phyloP scores from a whole-genome alignment of 2,797 vertebrate genomes.

The Muraenolepis orangiensis region DNA sequence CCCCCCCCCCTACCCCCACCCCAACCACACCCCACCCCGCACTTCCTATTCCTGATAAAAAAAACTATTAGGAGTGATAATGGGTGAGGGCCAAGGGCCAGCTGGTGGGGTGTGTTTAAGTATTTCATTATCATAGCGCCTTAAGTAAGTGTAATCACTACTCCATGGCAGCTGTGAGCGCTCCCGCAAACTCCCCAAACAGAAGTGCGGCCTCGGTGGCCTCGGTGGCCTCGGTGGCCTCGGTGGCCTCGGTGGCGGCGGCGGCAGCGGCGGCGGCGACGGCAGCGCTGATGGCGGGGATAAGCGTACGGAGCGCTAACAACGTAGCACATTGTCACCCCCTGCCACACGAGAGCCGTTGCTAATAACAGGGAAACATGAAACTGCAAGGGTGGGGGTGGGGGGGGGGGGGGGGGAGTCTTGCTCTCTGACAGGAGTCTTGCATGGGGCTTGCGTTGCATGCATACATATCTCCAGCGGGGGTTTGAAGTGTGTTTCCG shows the following conservation, averaged over 20 bases:
- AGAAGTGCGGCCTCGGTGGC: slow-evolving; percentile 57
- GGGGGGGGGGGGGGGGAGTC: background rate
- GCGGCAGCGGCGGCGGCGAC: no score
- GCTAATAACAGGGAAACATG: background rate
- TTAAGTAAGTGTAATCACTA: background rate
- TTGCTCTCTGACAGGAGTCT: background rate
- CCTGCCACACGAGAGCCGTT: slow-evolving; percentile 40
- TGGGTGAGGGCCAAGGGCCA: slow-evolving; percentile 72
- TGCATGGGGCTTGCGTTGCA: background rate
- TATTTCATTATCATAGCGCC: slow-evolving; percentile 51
- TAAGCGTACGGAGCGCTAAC: slow-evolving; percentile 70
- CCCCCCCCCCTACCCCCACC: no score
- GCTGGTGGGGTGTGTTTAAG: slow-evolving; percentile 73
- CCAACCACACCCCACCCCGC: slow-evolving; percentile 8
- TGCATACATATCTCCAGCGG: background rate
- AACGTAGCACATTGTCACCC: slow-evolving; percentile 70
- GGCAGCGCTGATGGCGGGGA: slow-evolving; percentile 26
- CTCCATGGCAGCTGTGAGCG: background rate
- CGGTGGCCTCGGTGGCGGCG: no score
- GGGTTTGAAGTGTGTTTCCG: background rate
- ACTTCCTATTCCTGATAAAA: slow-evolving; percentile 68
- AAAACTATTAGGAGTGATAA: slow-evolving; percentile 80
- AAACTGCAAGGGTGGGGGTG: background rate
- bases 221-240: no score
- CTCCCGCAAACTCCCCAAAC: slow-evolving; percentile 58